Base-by-base conservation (phyloP, 2,888 invertebrate species). In the Gastracanthus pulcherrimus region DNA sequence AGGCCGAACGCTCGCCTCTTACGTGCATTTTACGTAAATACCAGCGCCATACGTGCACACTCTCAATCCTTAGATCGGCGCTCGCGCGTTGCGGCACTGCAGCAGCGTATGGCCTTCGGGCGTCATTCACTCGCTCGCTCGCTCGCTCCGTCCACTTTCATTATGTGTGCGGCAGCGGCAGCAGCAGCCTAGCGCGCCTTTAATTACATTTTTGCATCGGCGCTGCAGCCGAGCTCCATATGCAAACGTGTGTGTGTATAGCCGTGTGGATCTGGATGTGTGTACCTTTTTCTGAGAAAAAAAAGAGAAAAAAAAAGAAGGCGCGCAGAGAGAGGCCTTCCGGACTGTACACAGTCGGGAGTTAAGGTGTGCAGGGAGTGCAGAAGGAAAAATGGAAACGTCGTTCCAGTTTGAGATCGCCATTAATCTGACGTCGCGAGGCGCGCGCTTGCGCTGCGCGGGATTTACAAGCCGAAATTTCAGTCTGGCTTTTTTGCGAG, bases 51-150 rank as follows among this genome's bases (percentile, higher is more conserved):
- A 23, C 38, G 60, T 38, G 29, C 29, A 19, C 29, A 60, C 26
- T 26, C 58, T 58, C 62, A 62, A 72, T 41, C 67, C 74, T 72
- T 72, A 48, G 70, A 77, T 60, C 64, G 66, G 45, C 75, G 66
- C 51, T 36, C 66, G 23, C 58, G 41, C 62, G 41, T 62, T 69
- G 74, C 74, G 34, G 69, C 74, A 60, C 72, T 76, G 71, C 41
- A 67, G 86, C 86, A 82, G 87, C 87, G 87, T 85, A 85, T 89
- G 90, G 90, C 90, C 90, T 89, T 90, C 89, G 89, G 89, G 88
- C 89, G 89, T 90, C 89, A 89, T 90, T 90, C 90, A 89, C 89
- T 89, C 86, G 86, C n/a, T n/a, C n/a, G n/a, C n/a, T n/a, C n/a
- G n/a, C n/a, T n/a, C n/a, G 48, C 80, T 80, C 81, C 87, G 87